These are phyloP conservation scores for Synanthedon tipuliformis DNA, from an alignment of 2,888 invertebrate species.

Conservation along the genomic window DNA sequence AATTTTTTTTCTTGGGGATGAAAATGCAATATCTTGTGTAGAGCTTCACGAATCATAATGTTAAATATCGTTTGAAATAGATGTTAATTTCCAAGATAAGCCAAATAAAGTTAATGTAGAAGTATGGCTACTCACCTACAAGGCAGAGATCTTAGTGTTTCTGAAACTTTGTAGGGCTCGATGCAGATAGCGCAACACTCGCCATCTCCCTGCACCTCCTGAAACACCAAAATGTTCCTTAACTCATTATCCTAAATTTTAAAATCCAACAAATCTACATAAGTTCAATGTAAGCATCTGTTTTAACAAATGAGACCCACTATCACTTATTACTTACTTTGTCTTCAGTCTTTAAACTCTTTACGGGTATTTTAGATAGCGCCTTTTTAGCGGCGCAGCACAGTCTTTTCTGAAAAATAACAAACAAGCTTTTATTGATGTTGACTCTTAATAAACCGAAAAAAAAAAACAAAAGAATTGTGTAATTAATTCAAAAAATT, in stretches of 20 bases:
- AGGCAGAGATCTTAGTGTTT: constrained; percentile 88
- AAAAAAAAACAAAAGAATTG: too few species aligned
- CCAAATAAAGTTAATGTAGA: neutral
- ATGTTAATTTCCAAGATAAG: neutral
- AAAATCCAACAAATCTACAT: too few species aligned
- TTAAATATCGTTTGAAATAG: too few species aligned
- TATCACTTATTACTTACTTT: constrained; percentile 70
- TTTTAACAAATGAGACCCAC: too few species aligned
- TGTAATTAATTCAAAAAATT: too few species aligned
- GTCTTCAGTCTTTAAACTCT: constrained; percentile 87
- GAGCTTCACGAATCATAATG: too few species aligned
- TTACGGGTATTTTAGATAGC: constrained; percentile 91
- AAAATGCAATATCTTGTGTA: too few species aligned
- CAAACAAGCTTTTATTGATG: too few species aligned
- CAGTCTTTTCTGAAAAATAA: constrained; percentile 80
- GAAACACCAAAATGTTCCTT: constrained; percentile 14
- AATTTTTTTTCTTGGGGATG: too few species aligned
- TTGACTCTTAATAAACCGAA: too few species aligned
- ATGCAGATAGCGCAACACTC: constrained; percentile 97
- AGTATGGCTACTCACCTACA: constrained; percentile 78
- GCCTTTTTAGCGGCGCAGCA: constrained; percentile 95
- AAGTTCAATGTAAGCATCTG: too few species aligned
- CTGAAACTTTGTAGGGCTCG: constrained; percentile 89
- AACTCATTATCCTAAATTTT: too few species aligned
- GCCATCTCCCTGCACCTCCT: constrained; percentile 84